Evolutionary conservation across 2,797 vertebrate species (phyloP), one percentile per base, ranked within the genome.

Genomic region (Catharus ustulatus): DNA sequence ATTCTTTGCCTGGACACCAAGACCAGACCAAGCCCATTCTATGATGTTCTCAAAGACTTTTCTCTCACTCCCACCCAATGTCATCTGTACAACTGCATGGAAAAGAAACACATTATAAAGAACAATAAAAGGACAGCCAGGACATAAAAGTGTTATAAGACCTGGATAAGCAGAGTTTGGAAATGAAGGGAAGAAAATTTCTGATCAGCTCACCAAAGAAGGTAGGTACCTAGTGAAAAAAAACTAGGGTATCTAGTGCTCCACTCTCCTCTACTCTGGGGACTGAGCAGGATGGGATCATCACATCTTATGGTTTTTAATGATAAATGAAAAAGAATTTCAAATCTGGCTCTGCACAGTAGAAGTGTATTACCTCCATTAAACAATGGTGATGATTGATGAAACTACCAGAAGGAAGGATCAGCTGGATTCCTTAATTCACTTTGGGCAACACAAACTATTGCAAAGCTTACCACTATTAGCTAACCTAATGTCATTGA

Each of bases 161-260:
- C 46, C 76, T 48, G 27, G 89, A 94, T 62, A 96, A 85, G 38
- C 21, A 81, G 46, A 87, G 40, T 15, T 7, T 96, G 79, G 68
- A 94, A 93, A 63, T 38, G 20, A 83, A 95, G 26, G 30, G 71
- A 94, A 62, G 68, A 78, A 85, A 93, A 85, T 67, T 49, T 82
- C 72, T 27, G 51, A 93, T 78, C 32, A 88, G 58, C 21, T 75
- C 73, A 86, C 82, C 66, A 69, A 94, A 77, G 49, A 73, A 82
- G 36, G 57, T 54, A 77, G 30, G 45, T 71, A 81, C 15, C 36
- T 30, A n/a, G 23, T 68, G 29, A 67, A 79, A 93, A 83, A 61
- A 66, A 93, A 89, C 38, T 72, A 75, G 74, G 87, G 55, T 74
- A 95, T 68, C 66, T 62, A 86, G 42, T 86, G 76, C 61, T 91